Base-by-base conservation (phyloP, 2,113 vertebrate genomes). In the Carettochelys insculpta region DNA sequence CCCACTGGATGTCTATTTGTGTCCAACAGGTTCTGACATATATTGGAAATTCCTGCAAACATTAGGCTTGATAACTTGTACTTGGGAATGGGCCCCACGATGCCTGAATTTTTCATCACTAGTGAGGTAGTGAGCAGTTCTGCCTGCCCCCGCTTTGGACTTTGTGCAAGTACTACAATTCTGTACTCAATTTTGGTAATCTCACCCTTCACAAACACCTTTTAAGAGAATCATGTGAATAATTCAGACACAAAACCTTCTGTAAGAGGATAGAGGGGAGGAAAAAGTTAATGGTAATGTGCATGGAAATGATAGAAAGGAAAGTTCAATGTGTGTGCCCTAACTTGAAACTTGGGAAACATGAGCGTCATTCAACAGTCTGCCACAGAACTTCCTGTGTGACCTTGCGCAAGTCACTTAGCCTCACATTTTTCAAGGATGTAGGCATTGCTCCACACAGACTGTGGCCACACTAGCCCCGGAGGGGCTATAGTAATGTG, bases 221-320 rank as follows among this genome's bases (percentile, higher is more conserved):
- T 43, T 43, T 75, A 75, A 75, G 25, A 73, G 41, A 29, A 24
- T 75, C 6, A 41, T 25, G 71, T 45, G 41, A 75, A 27, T 43
- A 25, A 13, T 43, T 75, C 25, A 11, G 22, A 45, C 8, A 43
- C 68, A 73, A 73, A 73, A 24, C 38, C 68, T 73, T 43, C 4
- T 43, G 68, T 43, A 25, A 43, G 43, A 43, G 38, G 91, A 61
- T 0, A 1, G 43, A 0, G 0, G 10, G 87, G 90, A 50, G 78
- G 50, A 77, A 87, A 91, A 95, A 87, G 54, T 52, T 61, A 82
- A 79, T 68, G 80, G 85, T 65, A 88, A 47, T 9, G 9, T 89
- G 86, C 51, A 27, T 6, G 87, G 78, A 91, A 94, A 93, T 61
- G n/a, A 79, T 85, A 93, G 89, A 77, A 89, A 80, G 56, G 87